phyloP scores from a whole-genome alignment of 2,888 invertebrate genomes.

The Sarcophaga caerulescens region DNA sequence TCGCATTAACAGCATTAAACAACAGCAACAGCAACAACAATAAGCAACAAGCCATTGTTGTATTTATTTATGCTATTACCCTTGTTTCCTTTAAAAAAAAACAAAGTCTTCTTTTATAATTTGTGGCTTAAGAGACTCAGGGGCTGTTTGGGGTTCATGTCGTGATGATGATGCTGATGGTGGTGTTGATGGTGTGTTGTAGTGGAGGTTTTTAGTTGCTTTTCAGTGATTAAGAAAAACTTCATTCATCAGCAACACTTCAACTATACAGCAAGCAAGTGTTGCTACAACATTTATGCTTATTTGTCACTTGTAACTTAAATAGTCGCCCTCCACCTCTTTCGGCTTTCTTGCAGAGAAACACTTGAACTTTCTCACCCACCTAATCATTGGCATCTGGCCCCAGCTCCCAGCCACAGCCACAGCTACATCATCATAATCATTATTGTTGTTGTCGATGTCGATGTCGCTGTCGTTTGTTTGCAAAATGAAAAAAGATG shows the following conservation, averaged over 20 bases:
- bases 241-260: conserved; percentile 24
- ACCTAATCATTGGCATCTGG: not conserved
- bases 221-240: conserved; percentile 31
- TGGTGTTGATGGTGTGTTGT: not conserved
- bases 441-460: not conserved
- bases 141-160: conserved; percentile 19
- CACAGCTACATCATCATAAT: conserved; percentile 19
- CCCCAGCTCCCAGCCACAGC: not conserved
- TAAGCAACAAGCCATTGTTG: conserved; percentile 52
- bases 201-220: conserved; percentile 45
- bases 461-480: not conserved
- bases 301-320: conserved; percentile 60
- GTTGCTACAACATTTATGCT: conserved; percentile 56
- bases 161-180: not conserved
- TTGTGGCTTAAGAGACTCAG: conserved; percentile 3
- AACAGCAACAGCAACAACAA: conserved; percentile 5
- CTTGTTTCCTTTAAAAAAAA: not conserved
- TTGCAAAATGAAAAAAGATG: not conserved
- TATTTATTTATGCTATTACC: not conserved
- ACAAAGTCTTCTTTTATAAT: conserved; percentile 1
- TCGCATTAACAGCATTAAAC: conserved; percentile 9
- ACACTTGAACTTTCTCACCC: conserved; percentile 50
- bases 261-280: conserved; percentile 37
- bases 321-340: conserved; percentile 20
- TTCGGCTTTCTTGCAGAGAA: conserved; percentile 9